phyloP scores from a whole-genome alignment of 2,888 invertebrate species.

The Ethmia dodecea region DNA sequence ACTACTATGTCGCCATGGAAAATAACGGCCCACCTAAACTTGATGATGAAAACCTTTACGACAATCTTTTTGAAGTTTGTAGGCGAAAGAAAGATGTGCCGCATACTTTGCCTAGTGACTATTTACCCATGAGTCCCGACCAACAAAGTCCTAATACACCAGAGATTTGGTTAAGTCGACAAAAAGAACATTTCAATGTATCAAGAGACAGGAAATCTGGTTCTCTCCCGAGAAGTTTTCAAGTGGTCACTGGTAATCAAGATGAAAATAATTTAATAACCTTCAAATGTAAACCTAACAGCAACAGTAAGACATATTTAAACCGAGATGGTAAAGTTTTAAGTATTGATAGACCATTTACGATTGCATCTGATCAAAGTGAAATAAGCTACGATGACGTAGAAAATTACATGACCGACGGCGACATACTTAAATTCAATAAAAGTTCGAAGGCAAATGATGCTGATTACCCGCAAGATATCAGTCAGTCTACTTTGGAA shows the following conservation, averaged over 20 bases:
- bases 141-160: conserved; percentile 79
- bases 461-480: conserved; percentile 50
- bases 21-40: conserved; percentile 33
- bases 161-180: conserved; percentile 84
- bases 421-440: conserved; percentile 61
- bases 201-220: conserved; percentile 84
- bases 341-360: conserved; percentile 81
- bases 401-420: conserved; percentile 75
- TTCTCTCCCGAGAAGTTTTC: conserved; percentile 87
- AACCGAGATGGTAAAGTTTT: conserved; percentile 80
- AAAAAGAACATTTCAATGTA: conserved; percentile 82
- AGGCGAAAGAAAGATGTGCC: conserved; percentile 52
- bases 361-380: conserved; percentile 84
- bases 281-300: conserved; percentile 63
- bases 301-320: conserved; percentile 70
- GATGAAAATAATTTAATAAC: conserved; percentile 59
- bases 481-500: conserved; percentile 69
- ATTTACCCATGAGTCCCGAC: conserved; percentile 63
- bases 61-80: conserved; percentile 59
- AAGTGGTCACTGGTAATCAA: conserved; percentile 77
- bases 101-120: conserved; percentile 42
- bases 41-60: conserved; percentile 55
- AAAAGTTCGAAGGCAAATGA: conserved; percentile 50
- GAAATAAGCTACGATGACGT: conserved; percentile 83
- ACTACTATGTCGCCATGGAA: conserved; percentile 61